Conservation (phyloP, 2,113 vertebrate species). For the Scatophagus argus region DNA sequence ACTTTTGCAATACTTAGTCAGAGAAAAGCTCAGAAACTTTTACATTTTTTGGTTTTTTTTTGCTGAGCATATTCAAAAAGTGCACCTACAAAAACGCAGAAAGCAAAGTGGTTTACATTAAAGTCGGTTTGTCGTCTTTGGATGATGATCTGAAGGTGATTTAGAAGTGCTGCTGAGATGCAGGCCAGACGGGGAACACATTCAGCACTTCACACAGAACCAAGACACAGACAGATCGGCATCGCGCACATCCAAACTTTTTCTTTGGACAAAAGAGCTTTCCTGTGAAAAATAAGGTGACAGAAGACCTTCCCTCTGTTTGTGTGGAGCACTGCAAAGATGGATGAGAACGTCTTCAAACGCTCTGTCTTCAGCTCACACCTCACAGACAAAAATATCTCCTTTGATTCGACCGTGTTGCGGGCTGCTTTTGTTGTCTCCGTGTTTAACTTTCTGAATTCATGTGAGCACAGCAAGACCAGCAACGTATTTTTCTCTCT, state of each 20-base stretch:
- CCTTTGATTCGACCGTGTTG: slow-evolving; percentile 9
- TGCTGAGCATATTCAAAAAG: slow-evolving; percentile 4
- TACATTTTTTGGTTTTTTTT: no score
- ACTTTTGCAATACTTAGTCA: not conserved
- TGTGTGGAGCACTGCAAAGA: slow-evolving; percentile 1
- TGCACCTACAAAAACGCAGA: slow-evolving; percentile 18
- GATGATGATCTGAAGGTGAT: slow-evolving; percentile 82
- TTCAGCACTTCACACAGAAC: slow-evolving; percentile 87
- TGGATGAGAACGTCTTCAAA: not conserved
- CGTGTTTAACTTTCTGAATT: slow-evolving; percentile 41
- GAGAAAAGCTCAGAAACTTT: not conserved
- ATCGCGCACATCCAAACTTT: not conserved
- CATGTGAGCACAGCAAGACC: not conserved
- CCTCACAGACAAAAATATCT: slow-evolving; percentile 1
- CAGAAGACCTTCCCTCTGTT: slow-evolving; percentile 3
- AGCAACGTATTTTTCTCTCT: not conserved
- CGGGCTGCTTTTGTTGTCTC: slow-evolving; percentile 8
- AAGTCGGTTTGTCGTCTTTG: slow-evolving; percentile 41
- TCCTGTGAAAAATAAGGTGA: slow-evolving; percentile 80
- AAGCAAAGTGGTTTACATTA: slow-evolving; percentile 9
- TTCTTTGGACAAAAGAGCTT: slow-evolving; percentile 85
- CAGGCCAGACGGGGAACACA: slow-evolving; percentile 82
- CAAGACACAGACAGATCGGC: not conserved
- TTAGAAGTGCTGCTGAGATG: slow-evolving; percentile 84
- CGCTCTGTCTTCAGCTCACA: not conserved